Evolutionary conservation across 2,113 vertebrate species (phyloP).

Genomic region (Jaculus jaculus): DNA sequence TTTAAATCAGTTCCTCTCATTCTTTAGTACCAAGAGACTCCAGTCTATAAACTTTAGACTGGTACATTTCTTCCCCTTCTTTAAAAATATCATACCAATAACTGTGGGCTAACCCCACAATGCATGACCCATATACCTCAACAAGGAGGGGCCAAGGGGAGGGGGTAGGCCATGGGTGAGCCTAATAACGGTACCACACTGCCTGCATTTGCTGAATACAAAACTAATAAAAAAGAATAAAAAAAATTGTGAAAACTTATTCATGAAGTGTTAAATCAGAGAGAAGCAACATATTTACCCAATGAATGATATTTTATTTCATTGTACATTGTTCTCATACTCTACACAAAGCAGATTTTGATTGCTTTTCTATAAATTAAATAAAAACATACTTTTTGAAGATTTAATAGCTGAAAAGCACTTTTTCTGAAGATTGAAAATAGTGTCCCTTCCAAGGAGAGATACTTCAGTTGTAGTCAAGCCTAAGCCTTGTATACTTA

Average conservation of each 20-base stretch:
- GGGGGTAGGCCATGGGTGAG: no score
- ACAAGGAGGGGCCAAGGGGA: no score
- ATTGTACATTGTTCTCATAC: conserved; percentile 13
- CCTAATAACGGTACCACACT: no score
- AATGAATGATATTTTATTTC: conserved; percentile 27
- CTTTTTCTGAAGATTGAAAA: not conserved
- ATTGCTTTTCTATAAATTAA: conserved; percentile 40
- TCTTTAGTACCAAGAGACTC: not conserved
- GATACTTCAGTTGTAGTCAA: not conserved
- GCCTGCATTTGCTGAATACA: no score
- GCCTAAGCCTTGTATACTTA: not conserved
- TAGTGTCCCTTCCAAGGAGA: not conserved
- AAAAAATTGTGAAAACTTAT: not conserved
- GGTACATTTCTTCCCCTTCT: not conserved
- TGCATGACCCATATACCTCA: no score
- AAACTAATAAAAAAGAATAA: not conserved
- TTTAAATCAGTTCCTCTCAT: not conserved
- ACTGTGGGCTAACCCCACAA: no score
- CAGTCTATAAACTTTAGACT: not conserved
- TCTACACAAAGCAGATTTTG: not conserved
- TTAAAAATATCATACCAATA: no score
- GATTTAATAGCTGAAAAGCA: not conserved
- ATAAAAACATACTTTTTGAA: conserved; percentile 27
- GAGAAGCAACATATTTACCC: conserved; percentile 5
- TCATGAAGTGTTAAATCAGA: not conserved